Evolutionary conservation across 2,113 vertebrate species (phyloP), one percentile per base, ranked within the genome.

Genomic region (Jaculus jaculus): DNA sequence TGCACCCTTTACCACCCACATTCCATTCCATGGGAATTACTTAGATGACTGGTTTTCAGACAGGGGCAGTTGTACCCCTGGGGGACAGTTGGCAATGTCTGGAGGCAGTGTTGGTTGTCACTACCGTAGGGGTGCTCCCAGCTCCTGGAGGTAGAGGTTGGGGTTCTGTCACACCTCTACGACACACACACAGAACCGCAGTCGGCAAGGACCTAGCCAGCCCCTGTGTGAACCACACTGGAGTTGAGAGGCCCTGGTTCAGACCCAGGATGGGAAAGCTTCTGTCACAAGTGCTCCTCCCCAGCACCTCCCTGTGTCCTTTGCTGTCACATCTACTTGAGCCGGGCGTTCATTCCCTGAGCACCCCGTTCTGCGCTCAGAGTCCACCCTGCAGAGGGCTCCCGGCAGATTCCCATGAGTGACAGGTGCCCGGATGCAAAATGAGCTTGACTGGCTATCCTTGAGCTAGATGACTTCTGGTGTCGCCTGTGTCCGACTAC

Each of bases 291-390:
- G 80, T 34, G 42, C 21, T n/a, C 82, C 83, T 81, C 75, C 69
- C 34, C 17, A 20, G 37, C 66, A 28, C n/a, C 63, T 51, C 63
- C 54, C 21, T 2, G 39, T 79, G 95, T 93, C 94, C 96, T 94
- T 30, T 47, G 47, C 95, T 96, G 96, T 97, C 96, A 96, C 84
- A 96, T 93, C 73, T 3, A 21, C 72, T 88, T 87, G 89, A 81
- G 89, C 96, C 92, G 80, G 87, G 28, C 47, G 74, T 69, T 37
- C 81, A 63, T 69, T 58, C 68, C 93, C 87, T 84, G 42, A 9
- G 66, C 95, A 68, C 66, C 30, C 69, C 15, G 6, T 69, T 89
- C 89, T 81, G 89, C 92, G 63, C 73, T 65, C 84, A 65, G 80
- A 92, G 37, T 85, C 92, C 75, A 85, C 78, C 47, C 37, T 5